phyloP scores from a whole-genome alignment of 2,888 invertebrate species.

The Zygogramma bicolorata region DNA sequence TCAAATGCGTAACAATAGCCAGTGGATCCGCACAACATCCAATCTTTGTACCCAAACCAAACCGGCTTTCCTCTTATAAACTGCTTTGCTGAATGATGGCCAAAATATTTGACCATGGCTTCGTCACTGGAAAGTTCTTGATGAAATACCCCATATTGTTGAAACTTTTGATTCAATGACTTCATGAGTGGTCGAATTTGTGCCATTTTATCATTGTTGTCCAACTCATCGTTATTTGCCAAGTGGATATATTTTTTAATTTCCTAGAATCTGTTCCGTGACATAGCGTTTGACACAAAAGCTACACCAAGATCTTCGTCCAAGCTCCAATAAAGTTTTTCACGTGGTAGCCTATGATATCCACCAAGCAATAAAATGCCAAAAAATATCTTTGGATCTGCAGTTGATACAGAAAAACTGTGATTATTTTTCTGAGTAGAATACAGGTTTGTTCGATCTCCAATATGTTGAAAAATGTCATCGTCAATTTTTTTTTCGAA shows the following conservation, averaged over 20 bases:
- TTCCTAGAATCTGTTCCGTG: too few relatives aligned
- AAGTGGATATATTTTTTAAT: slow-evolving; percentile 44
- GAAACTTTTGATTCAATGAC: slow-evolving; percentile 42
- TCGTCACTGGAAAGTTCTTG: slow-evolving; percentile 49
- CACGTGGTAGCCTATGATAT: slow-evolving; percentile 54
- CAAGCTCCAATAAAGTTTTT: slow-evolving; percentile 55
- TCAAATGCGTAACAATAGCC: slow-evolving; percentile 52
- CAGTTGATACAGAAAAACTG: background rate
- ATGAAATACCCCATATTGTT: slow-evolving; percentile 46
- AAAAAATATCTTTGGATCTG: background rate
- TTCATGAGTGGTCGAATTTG: slow-evolving; percentile 39
- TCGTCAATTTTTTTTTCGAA: background rate
- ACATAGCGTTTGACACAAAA: slow-evolving; percentile 49
- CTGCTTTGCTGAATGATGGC: too few relatives aligned
- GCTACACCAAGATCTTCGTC: slow-evolving; percentile 53
- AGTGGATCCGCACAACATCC: slow-evolving; percentile 49
- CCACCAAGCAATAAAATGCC: slow-evolving; percentile 49
- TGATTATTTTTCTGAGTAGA: background rate
- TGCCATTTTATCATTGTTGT: slow-evolving; percentile 37
- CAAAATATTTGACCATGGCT: slow-evolving; percentile 52
- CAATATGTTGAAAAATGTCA: background rate
- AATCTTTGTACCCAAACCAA: slow-evolving; percentile 51
- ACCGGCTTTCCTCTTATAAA: too few relatives aligned
- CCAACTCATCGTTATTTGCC: slow-evolving; percentile 40
- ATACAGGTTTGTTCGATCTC: background rate